Conservation (phyloP, 2,797 vertebrate genomes). For the Antennarius maculatus region DNA sequence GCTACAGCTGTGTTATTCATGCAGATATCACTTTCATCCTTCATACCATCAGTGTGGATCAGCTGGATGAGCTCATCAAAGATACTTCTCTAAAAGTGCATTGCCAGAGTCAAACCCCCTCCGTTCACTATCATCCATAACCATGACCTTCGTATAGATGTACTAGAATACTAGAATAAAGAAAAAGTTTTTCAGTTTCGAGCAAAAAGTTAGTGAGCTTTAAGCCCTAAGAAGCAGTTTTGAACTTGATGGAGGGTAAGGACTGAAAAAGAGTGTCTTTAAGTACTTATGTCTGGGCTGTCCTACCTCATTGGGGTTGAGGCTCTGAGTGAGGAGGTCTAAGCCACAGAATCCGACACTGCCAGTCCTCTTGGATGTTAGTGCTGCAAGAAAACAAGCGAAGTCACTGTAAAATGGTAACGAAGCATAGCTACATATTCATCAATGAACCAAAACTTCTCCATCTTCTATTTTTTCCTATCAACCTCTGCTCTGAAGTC, state of each 20-base stretch:
- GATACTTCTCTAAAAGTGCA: too few relatives aligned
- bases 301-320: slow-evolving; percentile 60
- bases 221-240: background rate
- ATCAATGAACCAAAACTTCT: background rate
- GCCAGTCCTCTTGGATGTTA: slow-evolving; percentile 44
- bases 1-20: too few relatives aligned
- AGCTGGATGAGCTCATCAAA: too few relatives aligned
- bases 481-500: background rate
- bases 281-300: slow-evolving; percentile 11
- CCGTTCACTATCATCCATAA: too few relatives aligned
- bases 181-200: too few relatives aligned
- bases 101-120: too few relatives aligned
- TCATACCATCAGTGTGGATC: too few relatives aligned
- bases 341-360: slow-evolving; percentile 60
- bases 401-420: background rate
- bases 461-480: too few relatives aligned
- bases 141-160: too few relatives aligned
- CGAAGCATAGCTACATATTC: background rate
- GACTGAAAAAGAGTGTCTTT: background rate
- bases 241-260: background rate
- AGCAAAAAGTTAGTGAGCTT: too few relatives aligned
- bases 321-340: slow-evolving; percentile 45
- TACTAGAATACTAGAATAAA: too few relatives aligned
- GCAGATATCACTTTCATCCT: too few relatives aligned
- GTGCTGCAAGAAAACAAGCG: slow-evolving; percentile 52